Percentiles rank a stretch among this genome's conserved stretches.
These are phyloP conservation scores for Mus spretus DNA, from an alignment of 2,797 vertebrate species.

Conservation along the genomic window DNA sequence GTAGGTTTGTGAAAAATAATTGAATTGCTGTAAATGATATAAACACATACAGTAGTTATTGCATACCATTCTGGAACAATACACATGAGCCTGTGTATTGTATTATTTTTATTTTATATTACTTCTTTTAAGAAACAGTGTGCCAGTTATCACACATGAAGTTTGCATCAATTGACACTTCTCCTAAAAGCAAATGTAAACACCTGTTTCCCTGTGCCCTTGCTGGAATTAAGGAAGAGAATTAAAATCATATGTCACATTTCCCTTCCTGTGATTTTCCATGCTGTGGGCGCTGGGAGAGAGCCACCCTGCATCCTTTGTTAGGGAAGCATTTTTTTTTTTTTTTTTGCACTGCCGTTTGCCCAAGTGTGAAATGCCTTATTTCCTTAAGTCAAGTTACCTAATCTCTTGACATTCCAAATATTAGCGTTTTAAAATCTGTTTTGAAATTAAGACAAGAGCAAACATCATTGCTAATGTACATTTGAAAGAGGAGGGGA, in stretches of 20 bases:
- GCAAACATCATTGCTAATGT: conserved; percentile 76
- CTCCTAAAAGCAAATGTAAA: conserved; percentile 24
- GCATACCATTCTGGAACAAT: background rate
- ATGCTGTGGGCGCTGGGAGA: background rate
- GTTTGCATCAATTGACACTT: background rate
- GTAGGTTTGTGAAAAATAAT: background rate
- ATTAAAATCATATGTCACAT: conserved; percentile 51
- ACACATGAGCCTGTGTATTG: background rate
- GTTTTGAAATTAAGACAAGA: conserved; percentile 83
- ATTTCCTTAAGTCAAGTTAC: conserved; percentile 79
- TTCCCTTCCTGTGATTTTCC: background rate
- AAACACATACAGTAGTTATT: background rate
- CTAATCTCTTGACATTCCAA: conserved; percentile 75
- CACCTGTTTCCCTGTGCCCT: conserved; percentile 7
- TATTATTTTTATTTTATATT: background rate
- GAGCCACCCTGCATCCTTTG: conserved; percentile 19
- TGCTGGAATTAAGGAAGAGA: conserved; percentile 12
- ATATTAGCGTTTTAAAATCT: conserved; percentile 78
- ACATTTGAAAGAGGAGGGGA: background rate
- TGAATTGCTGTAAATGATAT: conserved; percentile 18
- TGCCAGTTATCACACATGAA: conserved; percentile 1
- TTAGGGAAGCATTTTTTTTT: conserved; percentile 29
- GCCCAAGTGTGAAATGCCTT: conserved; percentile 76
- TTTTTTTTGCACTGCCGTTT: background rate
- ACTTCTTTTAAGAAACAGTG: background rate